Evolutionary conservation across 2,113 vertebrate genomes (phyloP).

Genomic region (Pomatostomus ruficeps): DNA sequence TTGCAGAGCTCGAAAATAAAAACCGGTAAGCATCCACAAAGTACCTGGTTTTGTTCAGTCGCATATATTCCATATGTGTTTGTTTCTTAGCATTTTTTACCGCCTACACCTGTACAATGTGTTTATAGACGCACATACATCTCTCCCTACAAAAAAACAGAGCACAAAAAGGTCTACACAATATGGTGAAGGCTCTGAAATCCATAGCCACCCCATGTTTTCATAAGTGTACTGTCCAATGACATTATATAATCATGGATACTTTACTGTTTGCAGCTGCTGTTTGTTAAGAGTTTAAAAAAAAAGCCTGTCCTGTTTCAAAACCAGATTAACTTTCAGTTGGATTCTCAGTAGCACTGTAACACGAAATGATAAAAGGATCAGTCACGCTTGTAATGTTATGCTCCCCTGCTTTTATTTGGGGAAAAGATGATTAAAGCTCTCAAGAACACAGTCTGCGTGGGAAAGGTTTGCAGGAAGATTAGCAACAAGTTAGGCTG

Average conservation of each 20-base stretch:
- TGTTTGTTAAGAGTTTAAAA: not conserved
- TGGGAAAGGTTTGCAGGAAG: not conserved
- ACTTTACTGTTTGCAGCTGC: conserved; percentile 9
- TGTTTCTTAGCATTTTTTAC: not conserved
- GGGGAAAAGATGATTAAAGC: conserved; percentile 21
- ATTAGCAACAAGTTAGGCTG: not conserved
- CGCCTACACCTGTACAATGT: not conserved
- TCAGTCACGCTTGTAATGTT: not conserved
- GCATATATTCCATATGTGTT: not conserved
- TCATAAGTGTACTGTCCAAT: not conserved
- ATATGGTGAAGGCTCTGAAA: not conserved
- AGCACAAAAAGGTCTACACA: not conserved
- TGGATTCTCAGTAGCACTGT: not conserved
- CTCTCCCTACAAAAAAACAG: not conserved
- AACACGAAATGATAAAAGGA: not conserved
- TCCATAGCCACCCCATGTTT: not conserved
- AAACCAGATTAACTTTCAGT: not conserved
- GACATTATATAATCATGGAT: not conserved
- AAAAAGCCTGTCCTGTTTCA: not conserved
- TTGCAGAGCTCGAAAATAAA: conserved; percentile 97
- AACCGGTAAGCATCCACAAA: conserved; percentile 80
- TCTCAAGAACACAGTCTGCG: not conserved
- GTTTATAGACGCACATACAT: not conserved
- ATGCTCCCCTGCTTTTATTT: conserved; percentile 25
- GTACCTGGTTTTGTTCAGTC: not conserved